These are phyloP conservation scores for Pseudococcus viburni DNA, from an alignment of 2,888 invertebrate genomes.

Conservation along the genomic window DNA sequence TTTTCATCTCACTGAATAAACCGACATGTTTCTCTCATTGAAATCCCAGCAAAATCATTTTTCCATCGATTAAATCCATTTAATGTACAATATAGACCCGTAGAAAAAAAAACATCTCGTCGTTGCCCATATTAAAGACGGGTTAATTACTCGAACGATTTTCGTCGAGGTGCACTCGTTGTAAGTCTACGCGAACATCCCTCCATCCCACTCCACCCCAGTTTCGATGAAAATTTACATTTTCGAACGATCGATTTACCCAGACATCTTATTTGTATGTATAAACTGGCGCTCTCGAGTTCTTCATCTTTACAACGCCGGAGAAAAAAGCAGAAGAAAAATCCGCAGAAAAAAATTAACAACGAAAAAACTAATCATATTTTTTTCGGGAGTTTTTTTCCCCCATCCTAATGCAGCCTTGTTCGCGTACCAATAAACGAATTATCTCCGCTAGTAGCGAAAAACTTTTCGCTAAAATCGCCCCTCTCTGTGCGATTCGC, in stretches of 20 bases:
- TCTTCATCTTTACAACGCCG: not conserved
- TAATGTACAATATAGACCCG: not conserved
- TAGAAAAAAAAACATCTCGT: slow-evolving; percentile 7
- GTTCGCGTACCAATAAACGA: slow-evolving; percentile 49
- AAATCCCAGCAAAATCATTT: not conserved
- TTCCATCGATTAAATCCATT: not conserved
- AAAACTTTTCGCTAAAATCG: slow-evolving; percentile 18
- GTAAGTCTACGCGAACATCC: not conserved
- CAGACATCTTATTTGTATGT: slow-evolving; percentile 49
- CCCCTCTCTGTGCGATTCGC: slow-evolving; percentile 12
- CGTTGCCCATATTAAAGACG: not conserved
- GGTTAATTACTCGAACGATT: slow-evolving; percentile 13
- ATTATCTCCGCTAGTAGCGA: slow-evolving; percentile 14
- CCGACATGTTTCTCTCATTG: not conserved
- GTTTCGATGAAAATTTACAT: slow-evolving; percentile 36
- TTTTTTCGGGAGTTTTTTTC: slow-evolving; percentile 2
- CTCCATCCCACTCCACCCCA: not conserved
- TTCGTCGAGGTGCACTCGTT: not conserved
- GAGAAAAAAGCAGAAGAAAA: not conserved
- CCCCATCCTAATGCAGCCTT: not conserved
- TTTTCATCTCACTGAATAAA: no score
- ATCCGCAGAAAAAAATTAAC: slow-evolving; percentile 8
- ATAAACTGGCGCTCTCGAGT: slow-evolving; percentile 16
- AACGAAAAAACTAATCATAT: slow-evolving; percentile 52
- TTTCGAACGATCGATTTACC: slow-evolving; percentile 45